A percentile compares a stretch with the other conserved stretches of the same genome.
These are phyloP conservation scores for Psix sp. DNA, from an alignment of 1,140 invertebrate genomes.

Conservation along the genomic window DNA sequence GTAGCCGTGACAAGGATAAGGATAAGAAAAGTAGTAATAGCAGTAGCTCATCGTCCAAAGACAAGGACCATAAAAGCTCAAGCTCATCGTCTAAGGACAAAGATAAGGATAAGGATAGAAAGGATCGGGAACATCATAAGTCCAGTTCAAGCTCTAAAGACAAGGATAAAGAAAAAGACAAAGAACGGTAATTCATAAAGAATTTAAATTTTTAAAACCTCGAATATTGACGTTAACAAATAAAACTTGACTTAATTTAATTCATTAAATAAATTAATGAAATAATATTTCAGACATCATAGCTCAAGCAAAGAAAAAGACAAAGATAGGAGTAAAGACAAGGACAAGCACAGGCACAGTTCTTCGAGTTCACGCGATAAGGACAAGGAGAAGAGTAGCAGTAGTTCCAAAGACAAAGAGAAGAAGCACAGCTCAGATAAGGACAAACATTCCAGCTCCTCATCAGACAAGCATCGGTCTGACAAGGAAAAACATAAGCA, in stretches of 20 bases:
- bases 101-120: constrained; percentile 73
- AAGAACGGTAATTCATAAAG: constrained; percentile 10
- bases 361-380: constrained; percentile 76
- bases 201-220: background rate
- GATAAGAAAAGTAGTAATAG: constrained; percentile 67
- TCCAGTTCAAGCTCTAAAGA: constrained; percentile 73
- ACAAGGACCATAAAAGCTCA: constrained; percentile 80
- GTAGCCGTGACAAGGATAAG: constrained; percentile 65
- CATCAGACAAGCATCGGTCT: constrained; percentile 75
- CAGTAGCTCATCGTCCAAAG: constrained; percentile 75
- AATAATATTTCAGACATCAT: constrained; percentile 63
- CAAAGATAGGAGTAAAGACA: constrained; percentile 66
- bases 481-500: constrained; percentile 78
- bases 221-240: too few relatives aligned
- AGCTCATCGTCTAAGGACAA: constrained; percentile 82
- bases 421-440: constrained; percentile 78
- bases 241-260: background rate
- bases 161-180: constrained; percentile 41
- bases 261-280: constrained; percentile 1
- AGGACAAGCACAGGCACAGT: constrained; percentile 63
- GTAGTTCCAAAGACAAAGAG: constrained; percentile 78
- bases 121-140: constrained; percentile 68
- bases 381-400: constrained; percentile 74
- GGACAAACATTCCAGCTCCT: constrained; percentile 72
- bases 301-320: constrained; percentile 74